Evolutionary conservation across 2,888 invertebrate genomes (phyloP), one percentile per base, ranked within the genome.

Genomic region (Chorisops tibialis): DNA sequence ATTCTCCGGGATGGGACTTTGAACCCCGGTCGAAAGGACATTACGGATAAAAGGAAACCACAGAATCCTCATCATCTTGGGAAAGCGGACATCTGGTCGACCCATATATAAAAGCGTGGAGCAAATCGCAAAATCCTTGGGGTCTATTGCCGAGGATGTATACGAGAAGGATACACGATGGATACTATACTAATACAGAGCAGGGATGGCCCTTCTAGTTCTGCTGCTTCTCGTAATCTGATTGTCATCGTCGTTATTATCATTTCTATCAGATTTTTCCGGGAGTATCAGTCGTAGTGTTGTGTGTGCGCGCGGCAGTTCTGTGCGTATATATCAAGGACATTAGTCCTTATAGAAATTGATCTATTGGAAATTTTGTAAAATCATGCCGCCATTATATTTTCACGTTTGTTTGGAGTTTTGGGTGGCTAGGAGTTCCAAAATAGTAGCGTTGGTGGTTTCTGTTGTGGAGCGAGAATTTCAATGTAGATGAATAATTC

Each of bases 191-290:
- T 30, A 30, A 30, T 9, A 30, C 30, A 30, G 5, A 37, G 11
- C 7, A 37, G 11, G 11, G 11, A 37, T 6, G 37, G 30, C 30
- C 30, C 30, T 30, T n/a, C n/a, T 14, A 41, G 16, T 41, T 6
- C 16, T 16, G 6, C 7, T 37, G 11, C 7, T 37, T 41, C 2
- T 16, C 12, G 12, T 41, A 41, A 41, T 14, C n/a, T 41, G 41
- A 41, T 14, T 41, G 16, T 41, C 41, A 41, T 41, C 41, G n/a
- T 41, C 41, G 41, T 41, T n/a, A 41, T 41, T n/a, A 41, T 41
- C 41, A 41, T 41, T 41, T 14, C 30, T 12, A 41, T 2, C 41
- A 41, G 41, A 41, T 41, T 41, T 41, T 41, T 16, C n/a, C n/a
- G 16, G 12, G 16, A 11, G 12, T 2, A 41, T 14, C n/a, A 41